These are phyloP conservation scores for Apostichopus leukothele DNA, from an alignment of 53 echinoderm and acorn worm genomes.

Conservation along the genomic window DNA sequence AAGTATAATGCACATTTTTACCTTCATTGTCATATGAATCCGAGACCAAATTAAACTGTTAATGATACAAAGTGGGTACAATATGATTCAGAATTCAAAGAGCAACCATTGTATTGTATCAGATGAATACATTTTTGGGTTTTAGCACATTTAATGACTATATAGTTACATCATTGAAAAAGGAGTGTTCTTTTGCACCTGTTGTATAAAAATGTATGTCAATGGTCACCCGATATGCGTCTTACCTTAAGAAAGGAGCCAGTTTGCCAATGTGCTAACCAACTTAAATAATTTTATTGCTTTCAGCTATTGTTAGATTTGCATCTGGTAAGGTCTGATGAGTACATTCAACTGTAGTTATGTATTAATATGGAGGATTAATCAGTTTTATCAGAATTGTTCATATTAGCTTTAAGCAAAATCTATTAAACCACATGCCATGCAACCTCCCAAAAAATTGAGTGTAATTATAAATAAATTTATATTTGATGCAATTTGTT, in stretches of 20 bases:
- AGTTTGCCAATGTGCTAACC: background rate
- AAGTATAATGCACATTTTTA: no score
- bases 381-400: no score
- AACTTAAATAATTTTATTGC: background rate
- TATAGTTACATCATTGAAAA: background rate
- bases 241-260: background rate
- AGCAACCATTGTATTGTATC: background rate
- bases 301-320: background rate
- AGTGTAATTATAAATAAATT: no score
- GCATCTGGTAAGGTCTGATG: background rate
- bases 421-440: no score
- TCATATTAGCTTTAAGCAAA: no score
- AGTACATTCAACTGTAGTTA: background rate
- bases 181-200: background rate
- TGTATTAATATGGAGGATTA: background rate
- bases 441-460: no score
- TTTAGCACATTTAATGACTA: background rate
- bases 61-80: no score
- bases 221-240: conserved; percentile 19
- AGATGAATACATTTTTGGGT: background rate
- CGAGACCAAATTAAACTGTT: no score
- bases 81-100: no score
- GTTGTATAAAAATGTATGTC: conserved; percentile 24
- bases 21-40: no score
- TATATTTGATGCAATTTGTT: no score